Evolutionary conservation across 2,888 invertebrate species (phyloP).

Genomic region (Mycogona germanica): DNA sequence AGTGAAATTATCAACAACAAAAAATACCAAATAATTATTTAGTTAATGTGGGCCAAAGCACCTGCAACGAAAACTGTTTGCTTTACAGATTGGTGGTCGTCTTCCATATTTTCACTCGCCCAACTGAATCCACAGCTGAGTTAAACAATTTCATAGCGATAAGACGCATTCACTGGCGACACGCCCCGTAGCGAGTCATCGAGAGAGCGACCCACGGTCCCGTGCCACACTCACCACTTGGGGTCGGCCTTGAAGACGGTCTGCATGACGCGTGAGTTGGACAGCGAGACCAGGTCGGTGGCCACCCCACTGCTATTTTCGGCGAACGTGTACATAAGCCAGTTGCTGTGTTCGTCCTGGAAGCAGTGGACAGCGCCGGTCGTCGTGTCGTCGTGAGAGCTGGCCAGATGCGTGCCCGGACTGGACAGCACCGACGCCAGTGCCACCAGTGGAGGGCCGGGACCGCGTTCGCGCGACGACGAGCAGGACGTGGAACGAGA

Average conservation of each 20-base stretch:
- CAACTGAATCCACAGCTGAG: no score
- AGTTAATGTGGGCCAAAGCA: no score
- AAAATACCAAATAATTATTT: no score
- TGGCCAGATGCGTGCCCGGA: constrained; percentile 52
- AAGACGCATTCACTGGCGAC: neutral
- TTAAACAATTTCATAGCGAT: neutral
- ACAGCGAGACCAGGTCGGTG: constrained; percentile 24
- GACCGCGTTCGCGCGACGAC: constrained; percentile 30
- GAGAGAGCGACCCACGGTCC: no score
- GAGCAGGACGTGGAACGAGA: constrained; percentile 22
- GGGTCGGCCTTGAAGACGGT: constrained; percentile 17
- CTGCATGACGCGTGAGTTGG: constrained; percentile 14
- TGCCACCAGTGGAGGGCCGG: constrained; percentile 22
- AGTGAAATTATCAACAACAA: no score
- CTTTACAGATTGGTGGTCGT: no score
- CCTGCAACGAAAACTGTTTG: no score
- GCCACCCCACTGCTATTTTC: constrained; percentile 49
- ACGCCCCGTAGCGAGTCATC: no score
- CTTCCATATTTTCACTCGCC: no score
- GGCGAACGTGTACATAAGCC: constrained; percentile 77
- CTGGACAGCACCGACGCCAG: constrained; percentile 28
- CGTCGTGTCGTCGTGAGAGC: constrained; percentile 64
- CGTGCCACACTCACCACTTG: constrained; percentile 22
- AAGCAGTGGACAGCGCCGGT: constrained; percentile 78
- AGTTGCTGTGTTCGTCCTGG: constrained; percentile 68